A percentile compares a stretch with the other conserved stretches of the same genome.
Conservation (phyloP, 2,888 invertebrate genomes). For the Nasonia oneida region DNA sequence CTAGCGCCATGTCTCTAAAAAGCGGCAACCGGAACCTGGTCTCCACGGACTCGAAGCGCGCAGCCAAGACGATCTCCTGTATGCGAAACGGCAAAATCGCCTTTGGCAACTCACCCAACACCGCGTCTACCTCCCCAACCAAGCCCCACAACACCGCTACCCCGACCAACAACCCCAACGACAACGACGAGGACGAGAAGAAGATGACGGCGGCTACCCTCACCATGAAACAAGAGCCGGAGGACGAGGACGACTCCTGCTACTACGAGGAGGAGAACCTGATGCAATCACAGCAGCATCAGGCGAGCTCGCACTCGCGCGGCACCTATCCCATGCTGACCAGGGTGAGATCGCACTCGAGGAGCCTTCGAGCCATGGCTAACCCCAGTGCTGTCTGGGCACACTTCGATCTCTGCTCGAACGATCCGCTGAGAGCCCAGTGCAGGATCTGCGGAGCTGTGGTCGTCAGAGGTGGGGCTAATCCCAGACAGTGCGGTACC, state of each 20-base stretch:
- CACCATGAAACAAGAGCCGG: slow-evolving; percentile 49
- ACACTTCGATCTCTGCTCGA: slow-evolving; percentile 76
- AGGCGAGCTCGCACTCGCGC: not conserved
- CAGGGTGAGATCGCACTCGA: slow-evolving; percentile 76
- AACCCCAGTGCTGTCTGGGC: slow-evolving; percentile 79
- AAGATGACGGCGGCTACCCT: not conserved
- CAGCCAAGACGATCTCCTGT: slow-evolving; percentile 56
- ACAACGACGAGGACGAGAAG: slow-evolving; percentile 11
- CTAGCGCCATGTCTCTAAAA: slow-evolving; percentile 51
- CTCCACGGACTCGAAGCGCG: slow-evolving; percentile 57
- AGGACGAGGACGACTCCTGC: slow-evolving; percentile 61
- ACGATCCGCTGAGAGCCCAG: slow-evolving; percentile 76
- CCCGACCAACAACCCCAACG: not conserved
- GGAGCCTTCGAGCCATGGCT: slow-evolving; percentile 77
- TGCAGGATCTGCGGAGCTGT: slow-evolving; percentile 78
- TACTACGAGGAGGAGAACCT: slow-evolving; percentile 73
- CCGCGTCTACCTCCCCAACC: not conserved
- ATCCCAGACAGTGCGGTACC: slow-evolving; percentile 77
- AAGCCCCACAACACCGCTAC: not conserved
- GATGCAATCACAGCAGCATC: slow-evolving; percentile 59
- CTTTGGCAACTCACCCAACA: not conserved
- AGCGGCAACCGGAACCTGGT: slow-evolving; percentile 51
- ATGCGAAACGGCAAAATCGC: slow-evolving; percentile 59
- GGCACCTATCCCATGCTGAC: slow-evolving; percentile 55
- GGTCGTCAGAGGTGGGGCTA: slow-evolving; percentile 77